Evolutionary conservation across 2,888 invertebrate genomes (phyloP).

Genomic region (Ceratothoa steindachneri): DNA sequence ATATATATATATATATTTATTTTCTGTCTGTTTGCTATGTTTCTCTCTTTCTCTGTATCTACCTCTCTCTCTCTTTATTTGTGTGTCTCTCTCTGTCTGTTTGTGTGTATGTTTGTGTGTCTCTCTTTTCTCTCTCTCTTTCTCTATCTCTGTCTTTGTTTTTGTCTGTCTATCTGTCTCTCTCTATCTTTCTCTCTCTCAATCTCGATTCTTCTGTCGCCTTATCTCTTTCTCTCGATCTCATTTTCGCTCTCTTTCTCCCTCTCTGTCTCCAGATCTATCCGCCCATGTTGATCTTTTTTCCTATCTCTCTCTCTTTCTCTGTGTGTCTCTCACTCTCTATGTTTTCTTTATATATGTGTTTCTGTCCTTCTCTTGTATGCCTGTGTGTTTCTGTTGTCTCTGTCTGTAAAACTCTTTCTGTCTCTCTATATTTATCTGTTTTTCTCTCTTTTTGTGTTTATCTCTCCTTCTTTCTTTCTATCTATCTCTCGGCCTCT

Average conservation of each 20-base stretch:
- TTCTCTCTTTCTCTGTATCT: background rate
- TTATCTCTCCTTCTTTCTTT: background rate
- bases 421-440: background rate
- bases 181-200: background rate
- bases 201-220: background rate
- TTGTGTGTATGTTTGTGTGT: conserved; percentile 9
- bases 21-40: background rate
- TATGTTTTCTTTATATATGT: background rate
- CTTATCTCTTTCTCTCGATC: background rate
- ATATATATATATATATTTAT: no score
- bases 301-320: conserved; percentile 15
- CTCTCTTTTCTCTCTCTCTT: background rate
- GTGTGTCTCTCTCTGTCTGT: conserved; percentile 11
- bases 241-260: conserved; percentile 20
- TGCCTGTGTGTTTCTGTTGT: no score
- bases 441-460: background rate
- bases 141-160: background rate
- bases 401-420: no score
- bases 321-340: background rate
- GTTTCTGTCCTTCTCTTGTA: background rate
- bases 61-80: no score
- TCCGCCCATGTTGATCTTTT: background rate
- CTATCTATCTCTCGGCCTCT: background rate
- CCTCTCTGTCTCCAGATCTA: background rate
- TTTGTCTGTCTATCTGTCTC: background rate